These are phyloP conservation scores for Palythoa grandiflora DNA, from an alignment of 92 coral and sea anemone genomes.

Conservation along the genomic window DNA sequence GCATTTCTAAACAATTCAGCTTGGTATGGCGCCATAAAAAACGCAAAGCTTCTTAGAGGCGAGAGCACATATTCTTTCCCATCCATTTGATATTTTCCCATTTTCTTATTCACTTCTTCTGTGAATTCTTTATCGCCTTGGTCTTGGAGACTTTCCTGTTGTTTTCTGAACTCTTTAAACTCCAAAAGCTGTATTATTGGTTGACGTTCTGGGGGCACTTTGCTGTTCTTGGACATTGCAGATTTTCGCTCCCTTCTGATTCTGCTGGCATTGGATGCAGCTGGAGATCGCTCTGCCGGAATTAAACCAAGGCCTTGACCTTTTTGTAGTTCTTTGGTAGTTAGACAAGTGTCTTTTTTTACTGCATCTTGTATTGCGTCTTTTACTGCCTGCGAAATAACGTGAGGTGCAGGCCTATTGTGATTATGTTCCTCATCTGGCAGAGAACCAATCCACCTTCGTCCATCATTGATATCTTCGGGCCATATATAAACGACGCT, in stretches of 20 bases:
- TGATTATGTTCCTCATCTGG: constrained; percentile 52
- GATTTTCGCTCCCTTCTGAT: constrained; percentile 39
- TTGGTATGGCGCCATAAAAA: constrained; percentile 62
- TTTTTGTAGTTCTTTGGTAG: constrained; percentile 56
- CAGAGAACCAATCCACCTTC: constrained; percentile 58
- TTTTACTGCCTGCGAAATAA: constrained; percentile 55
- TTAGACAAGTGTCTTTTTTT: constrained; percentile 36
- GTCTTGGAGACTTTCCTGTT: constrained; percentile 49
- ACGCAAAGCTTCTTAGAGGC: constrained; percentile 60
- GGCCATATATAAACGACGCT: background rate
- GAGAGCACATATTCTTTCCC: constrained; percentile 61
- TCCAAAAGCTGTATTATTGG: constrained; percentile 56
- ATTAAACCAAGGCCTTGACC: constrained; percentile 67
- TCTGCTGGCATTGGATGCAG: constrained; percentile 54
- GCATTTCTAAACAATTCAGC: constrained; percentile 13
- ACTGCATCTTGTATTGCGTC: constrained; percentile 50
- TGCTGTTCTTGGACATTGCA: constrained; percentile 18
- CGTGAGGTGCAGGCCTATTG: constrained; percentile 48
- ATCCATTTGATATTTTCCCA: constrained; percentile 63
- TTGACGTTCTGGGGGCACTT: constrained; percentile 44
- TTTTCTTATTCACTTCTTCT: constrained; percentile 42
- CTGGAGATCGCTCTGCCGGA: constrained; percentile 66
- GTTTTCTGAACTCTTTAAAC: constrained; percentile 45
- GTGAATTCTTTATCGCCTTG: constrained; percentile 54
- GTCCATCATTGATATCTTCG: constrained; percentile 5